Base-by-base conservation (phyloP, 2,113 vertebrate genomes). In the Puffinus mauretanicus region DNA sequence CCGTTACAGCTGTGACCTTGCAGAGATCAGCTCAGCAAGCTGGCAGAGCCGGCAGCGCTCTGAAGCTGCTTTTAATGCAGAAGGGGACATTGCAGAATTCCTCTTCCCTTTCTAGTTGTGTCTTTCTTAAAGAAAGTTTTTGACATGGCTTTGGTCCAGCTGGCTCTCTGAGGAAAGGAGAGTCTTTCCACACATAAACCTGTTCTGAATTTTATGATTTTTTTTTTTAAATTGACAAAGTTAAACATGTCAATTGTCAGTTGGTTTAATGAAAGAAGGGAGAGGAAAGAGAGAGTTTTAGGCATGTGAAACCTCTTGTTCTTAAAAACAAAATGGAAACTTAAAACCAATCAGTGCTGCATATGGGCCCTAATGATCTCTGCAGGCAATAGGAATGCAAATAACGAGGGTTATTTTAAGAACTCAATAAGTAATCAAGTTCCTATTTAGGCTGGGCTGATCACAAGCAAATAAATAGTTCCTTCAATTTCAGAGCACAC, bases 61-160 rank as follows among this genome's bases (percentile, higher is more conserved):
- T 7, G 49, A 88, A 75, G 57, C 57, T 55, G 66, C 52, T 82
- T 75, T 58, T 57, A 58, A 42, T 46, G 79, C 80, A 86, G 46
- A 75, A 86, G 36, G 52, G 46, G 71, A 82, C 60, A 67, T 14
- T 5, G 29, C 57, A 66, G 94, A 91, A 88, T 73, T 75, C 72
- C 82, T 70, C 47, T 66, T 79, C 87, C 46, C 47, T 82, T 80
- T 57, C 51, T 42, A 46, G 71, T 62, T 95, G 49, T 81, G 76
- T 91, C 94, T 96, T 75, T 70, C 82, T 88, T 54, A 66, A 70
- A 92, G 83, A 54, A 95, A 88, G 54, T 73, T 86, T 96, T 93
- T 83, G 73, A 61, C 47, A 32, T 86, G 87, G 85, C 82, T 88
- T 70, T 82, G 29, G 26, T 92, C 85, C 87, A 95, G 49, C 85